These are phyloP conservation scores for Gymnoscelis rufifasciata DNA, from an alignment of 2,888 invertebrate species.

Conservation along the genomic window DNA sequence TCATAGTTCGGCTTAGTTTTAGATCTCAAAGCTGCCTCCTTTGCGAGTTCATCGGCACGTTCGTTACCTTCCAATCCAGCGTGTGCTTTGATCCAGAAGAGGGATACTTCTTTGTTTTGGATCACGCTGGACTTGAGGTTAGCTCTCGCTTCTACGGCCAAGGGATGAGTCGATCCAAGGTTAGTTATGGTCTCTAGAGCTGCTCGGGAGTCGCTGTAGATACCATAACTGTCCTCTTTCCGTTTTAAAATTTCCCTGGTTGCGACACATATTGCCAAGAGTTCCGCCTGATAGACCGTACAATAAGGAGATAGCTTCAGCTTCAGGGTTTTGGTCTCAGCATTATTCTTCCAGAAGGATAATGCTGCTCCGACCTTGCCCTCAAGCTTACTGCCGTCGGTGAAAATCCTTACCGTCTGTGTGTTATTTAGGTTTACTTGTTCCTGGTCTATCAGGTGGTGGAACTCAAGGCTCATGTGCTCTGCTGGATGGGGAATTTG, in stretches of 20 bases:
- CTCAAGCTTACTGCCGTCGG: conserved; percentile 3
- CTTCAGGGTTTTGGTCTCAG: conserved; percentile 3
- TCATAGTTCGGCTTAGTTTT: too few relatives aligned
- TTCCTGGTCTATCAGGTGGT: neutral
- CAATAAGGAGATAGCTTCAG: neutral
- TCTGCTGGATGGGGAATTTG: neutral
- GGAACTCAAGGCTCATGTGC: neutral
- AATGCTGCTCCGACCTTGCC: conserved; percentile 4
- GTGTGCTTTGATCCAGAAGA: too few relatives aligned
- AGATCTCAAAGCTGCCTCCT: too few relatives aligned
- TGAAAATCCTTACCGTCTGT: neutral
- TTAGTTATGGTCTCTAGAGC: neutral
- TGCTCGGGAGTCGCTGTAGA: conserved; percentile 3
- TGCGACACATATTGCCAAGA: neutral
- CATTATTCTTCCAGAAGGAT: neutral
- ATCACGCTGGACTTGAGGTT: too few relatives aligned
- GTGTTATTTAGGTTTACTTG: neutral
- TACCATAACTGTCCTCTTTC: too few relatives aligned
- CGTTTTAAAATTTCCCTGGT: neutral
- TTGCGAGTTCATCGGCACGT: too few relatives aligned
- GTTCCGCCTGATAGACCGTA: conserved; percentile 5
- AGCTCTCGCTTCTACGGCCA: too few relatives aligned
- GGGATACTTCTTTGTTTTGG: too few relatives aligned
- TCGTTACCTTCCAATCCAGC: too few relatives aligned
- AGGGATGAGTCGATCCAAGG: neutral